Evolutionary conservation across 2,888 invertebrate genomes (phyloP), one percentile per base, ranked within the genome.

Genomic region (Pseudoips prasinana): DNA sequence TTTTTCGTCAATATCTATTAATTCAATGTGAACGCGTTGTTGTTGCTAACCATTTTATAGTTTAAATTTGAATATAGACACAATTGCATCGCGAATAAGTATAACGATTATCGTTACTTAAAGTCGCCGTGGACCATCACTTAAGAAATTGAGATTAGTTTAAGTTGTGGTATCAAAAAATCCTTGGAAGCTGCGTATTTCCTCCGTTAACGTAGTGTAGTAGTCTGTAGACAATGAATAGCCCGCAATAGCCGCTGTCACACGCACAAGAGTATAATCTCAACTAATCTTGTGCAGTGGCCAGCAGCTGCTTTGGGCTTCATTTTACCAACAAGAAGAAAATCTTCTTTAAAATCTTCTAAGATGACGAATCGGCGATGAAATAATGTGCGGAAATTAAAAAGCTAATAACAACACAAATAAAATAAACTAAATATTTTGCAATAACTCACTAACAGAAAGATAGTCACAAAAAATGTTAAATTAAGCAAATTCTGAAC

Each of bases 241-340:
- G 87, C 92, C 94, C 94, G 96, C 94, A 94, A 96, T 96, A 96
- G 96, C 96, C 96, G 96, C 96, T 96, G 96, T 96, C 96, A 96
- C 96, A 96, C 96, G 96, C 96, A 96, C 96, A 96, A 96, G 96
- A 96, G 96, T 96, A 94, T 93, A 76, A 70, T 77, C 90, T 33
- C 92, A 58, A 84, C 87, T 95, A 96, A 95, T 96, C 96, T 96
- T 96, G 96, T 94, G 95, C 96, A 96, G 96, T 96, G 96, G 95
- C 95, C 96, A 96, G 96, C 96, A 96, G 96, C 96, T 96, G 94
- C 93, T 95, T 94, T 95, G 94, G 92, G 90, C 90, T 91, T 92
- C 92, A 92, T 86, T 75, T 37, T 51, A 50, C 41, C 29, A 34
- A 49, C 19, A 33, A 42, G 30, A 53, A 23, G 29, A 45, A 46